phyloP scores from a whole-genome alignment of 2,888 invertebrate species.

The Scelioninae gen. 2 region DNA sequence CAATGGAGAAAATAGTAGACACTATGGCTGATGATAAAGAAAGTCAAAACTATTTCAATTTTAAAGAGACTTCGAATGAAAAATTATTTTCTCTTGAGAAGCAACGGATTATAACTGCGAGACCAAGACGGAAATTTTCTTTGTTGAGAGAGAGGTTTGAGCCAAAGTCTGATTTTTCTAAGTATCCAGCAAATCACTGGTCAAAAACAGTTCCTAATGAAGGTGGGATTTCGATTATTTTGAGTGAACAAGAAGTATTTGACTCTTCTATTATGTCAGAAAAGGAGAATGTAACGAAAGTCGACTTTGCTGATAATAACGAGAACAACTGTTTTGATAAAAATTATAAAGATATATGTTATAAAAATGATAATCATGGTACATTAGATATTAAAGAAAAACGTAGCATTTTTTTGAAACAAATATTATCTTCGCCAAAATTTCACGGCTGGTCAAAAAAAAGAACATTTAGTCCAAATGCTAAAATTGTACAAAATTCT shows the following conservation, averaged over 20 bases:
- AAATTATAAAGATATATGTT: conserved; percentile 56
- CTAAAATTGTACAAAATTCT: conserved; percentile 63
- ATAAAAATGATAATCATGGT: conserved; percentile 61
- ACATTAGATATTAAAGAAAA: conserved; percentile 76
- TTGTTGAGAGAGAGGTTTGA: conserved; percentile 79
- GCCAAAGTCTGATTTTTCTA: conserved; percentile 72
- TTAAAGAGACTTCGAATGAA: neutral
- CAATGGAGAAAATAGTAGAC: conserved; percentile 2
- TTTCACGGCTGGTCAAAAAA: conserved; percentile 75
- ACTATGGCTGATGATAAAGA: conserved; percentile 5
- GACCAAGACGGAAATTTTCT: conserved; percentile 79
- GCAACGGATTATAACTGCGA: conserved; percentile 65
- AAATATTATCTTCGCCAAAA: conserved; percentile 79
- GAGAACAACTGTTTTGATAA: conserved; percentile 60
- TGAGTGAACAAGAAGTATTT: conserved; percentile 60
- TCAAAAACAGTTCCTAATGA: conserved; percentile 48
- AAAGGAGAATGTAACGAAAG: conserved; percentile 70
- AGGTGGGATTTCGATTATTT: conserved; percentile 60
- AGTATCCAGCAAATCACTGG: conserved; percentile 47
- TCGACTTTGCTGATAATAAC: conserved; percentile 60
- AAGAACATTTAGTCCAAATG: conserved; percentile 66
- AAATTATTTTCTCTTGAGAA: conserved; percentile 51
- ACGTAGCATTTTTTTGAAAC: conserved; percentile 78
- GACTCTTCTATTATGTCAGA: conserved; percentile 62
- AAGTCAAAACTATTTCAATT: neutral